A percentile compares a stretch with the other conserved stretches of the same genome.
Conservation (phyloP, 2,888 invertebrate species). For the Deilephila porcellus region DNA sequence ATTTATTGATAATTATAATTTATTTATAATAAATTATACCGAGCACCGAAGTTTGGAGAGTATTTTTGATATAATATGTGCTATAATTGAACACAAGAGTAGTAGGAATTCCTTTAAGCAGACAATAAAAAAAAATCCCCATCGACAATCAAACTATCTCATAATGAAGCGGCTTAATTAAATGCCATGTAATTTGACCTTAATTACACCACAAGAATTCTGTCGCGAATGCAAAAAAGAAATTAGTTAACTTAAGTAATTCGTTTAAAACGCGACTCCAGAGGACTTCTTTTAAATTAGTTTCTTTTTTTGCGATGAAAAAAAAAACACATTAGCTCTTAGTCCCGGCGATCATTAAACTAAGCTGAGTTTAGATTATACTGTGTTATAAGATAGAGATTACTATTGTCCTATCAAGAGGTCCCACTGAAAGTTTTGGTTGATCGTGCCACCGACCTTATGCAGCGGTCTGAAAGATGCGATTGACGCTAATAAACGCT, state of each 20-base stretch:
- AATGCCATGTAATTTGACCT: slow-evolving; percentile 14
- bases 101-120: neutral
- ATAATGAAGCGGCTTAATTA: slow-evolving; percentile 19
- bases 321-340: neutral
- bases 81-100: neutral
- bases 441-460: slow-evolving; percentile 18
- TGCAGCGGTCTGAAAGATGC: neutral
- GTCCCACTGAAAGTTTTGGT: slow-evolving; percentile 5
- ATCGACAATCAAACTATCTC: neutral
- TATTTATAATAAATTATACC: no score
- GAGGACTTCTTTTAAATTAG: slow-evolving; percentile 21
- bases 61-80: no score
- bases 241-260: slow-evolving; percentile 23
- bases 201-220: slow-evolving; percentile 17
- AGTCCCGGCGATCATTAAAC: slow-evolving; percentile 7
- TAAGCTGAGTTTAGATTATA: slow-evolving; percentile 26
- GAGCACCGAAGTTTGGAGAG: no score
- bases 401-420: slow-evolving; percentile 5
- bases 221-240: slow-evolving; percentile 12
- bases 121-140: neutral
- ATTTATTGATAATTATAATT: no score
- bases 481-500: neutral
- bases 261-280: slow-evolving; percentile 13
- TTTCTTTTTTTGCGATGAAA: slow-evolving; percentile 23
- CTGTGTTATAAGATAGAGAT: slow-evolving; percentile 14